Evolutionary conservation across 2,113 vertebrate species (phyloP), one percentile per base, ranked within the genome.

Genomic region (Oryzias woworae): DNA sequence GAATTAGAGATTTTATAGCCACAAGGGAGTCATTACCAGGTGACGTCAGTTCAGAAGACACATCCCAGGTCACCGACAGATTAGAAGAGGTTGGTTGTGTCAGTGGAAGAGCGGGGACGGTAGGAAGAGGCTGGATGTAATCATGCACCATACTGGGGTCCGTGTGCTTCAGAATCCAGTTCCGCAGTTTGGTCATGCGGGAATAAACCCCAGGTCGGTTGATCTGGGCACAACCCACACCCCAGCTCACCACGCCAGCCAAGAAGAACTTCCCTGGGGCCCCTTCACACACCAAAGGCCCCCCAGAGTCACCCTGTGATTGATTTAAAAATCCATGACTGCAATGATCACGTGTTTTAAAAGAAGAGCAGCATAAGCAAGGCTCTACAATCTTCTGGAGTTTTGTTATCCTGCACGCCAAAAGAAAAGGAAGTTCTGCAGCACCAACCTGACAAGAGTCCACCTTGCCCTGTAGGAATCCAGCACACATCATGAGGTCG

Each of bases 231-330:
- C 97, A 99, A 31, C 96, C 96, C 0, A 94, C 88, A 0, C 97
- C 97, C 97, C 97, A 99, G 55, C 97, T 99, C 86, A 98, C 96
- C 0, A 98, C 93, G 50, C 97, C 96, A 0, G 95, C 95, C 58
- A 99, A 81, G 79, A 98, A 97, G 72, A 96, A 99, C 77, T 89
- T 93, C 1, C 95, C 96, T 0, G 95, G 92, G 10, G 93, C 88
- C 63, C 93, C 95, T 62, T 98, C 90, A 5, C 96, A 99, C 67
- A 96, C 96, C 74, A 99, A 72, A 12, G 97, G 96, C 1, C 97
- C 97, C 7, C 97, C 97, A 0, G 97, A 99, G 83, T 99, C 97
- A 0, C 97, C 97, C 97, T 99, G 31, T 2, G 31, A 36, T 36
- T 2, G 31, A 10, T 36, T 36, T 36, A 8, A 36, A 36, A 36